Evolutionary conservation across 2,113 vertebrate genomes (phyloP).

Genomic region (Microcebus griseorufus): DNA sequence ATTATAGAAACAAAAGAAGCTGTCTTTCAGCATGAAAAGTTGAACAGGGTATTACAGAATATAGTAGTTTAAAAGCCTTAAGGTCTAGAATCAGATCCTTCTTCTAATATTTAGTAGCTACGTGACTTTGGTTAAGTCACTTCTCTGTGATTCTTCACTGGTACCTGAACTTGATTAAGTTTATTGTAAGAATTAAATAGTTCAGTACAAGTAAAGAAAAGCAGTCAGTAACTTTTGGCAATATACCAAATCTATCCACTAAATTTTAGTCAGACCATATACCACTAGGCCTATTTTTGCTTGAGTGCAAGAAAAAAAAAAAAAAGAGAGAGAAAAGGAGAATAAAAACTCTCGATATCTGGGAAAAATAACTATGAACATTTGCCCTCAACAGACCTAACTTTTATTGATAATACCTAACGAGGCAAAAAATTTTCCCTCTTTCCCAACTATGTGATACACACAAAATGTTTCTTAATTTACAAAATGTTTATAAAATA

Average conservation of each 20-base stretch:
- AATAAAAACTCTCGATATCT: neutral
- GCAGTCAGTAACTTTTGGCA: neutral
- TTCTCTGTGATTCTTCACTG: neutral
- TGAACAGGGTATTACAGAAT: neutral
- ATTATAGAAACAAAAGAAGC: neutral
- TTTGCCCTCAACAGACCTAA: neutral
- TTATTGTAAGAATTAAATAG: neutral
- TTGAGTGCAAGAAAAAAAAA: neutral
- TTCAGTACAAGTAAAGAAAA: neutral
- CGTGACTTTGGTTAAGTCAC: neutral
- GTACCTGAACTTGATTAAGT: neutral
- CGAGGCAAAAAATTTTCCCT: neutral
- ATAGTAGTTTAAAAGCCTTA: neutral
- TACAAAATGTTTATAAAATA: neutral
- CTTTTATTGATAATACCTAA: neutral
- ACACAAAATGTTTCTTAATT: neutral
- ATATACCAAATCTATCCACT: neutral
- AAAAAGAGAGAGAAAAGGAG: neutral
- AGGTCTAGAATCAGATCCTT: constrained; percentile 1
- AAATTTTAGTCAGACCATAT: neutral
- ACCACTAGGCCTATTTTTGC: neutral
- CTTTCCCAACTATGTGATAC: neutral
- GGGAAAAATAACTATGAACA: neutral
- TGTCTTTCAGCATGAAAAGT: neutral
- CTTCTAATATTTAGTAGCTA: neutral